Conservation (phyloP, 1,140 invertebrate genomes). For the Phocides pigmalion region DNA sequence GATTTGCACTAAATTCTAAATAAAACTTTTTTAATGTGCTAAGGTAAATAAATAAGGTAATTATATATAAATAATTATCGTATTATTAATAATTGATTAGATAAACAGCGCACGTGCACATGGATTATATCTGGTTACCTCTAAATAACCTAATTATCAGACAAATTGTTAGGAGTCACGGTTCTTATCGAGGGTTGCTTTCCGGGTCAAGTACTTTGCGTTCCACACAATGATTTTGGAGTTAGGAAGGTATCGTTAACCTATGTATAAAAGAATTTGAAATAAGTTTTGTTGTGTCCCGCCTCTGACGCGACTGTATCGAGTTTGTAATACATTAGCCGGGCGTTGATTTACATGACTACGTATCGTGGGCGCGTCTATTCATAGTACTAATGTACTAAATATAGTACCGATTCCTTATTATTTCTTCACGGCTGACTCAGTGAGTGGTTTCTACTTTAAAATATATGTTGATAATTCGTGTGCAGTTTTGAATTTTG, state of each 20-base stretch:
- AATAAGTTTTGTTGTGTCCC: slow-evolving; percentile 47
- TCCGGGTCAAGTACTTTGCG: slow-evolving; percentile 49
- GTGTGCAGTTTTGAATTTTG: slow-evolving; percentile 7
- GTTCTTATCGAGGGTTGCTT: slow-evolving; percentile 43
- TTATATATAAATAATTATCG: background rate
- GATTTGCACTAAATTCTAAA: background rate
- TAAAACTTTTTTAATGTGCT: background rate
- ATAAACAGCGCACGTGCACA: background rate
- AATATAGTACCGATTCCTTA: slow-evolving; percentile 78
- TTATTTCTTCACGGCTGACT: slow-evolving; percentile 74
- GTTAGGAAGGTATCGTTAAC: slow-evolving; percentile 15
- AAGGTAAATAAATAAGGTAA: background rate
- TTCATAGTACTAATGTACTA: slow-evolving; percentile 79
- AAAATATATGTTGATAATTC: slow-evolving; percentile 44
- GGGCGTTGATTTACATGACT: slow-evolving; percentile 76
- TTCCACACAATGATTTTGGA: slow-evolving; percentile 42
- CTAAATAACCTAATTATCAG: slow-evolving; percentile 24
- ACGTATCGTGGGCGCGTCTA: slow-evolving; percentile 74
- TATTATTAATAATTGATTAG: background rate
- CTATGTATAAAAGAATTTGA: slow-evolving; percentile 45
- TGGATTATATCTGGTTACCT: background rate
- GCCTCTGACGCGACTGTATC: slow-evolving; percentile 50
- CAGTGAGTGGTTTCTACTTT: slow-evolving; percentile 62
- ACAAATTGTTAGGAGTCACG: slow-evolving; percentile 28
- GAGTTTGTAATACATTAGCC: slow-evolving; percentile 76